These are phyloP conservation scores for Cardiocondyla obscurior DNA, from an alignment of 1,140 invertebrate genomes.

Conservation along the genomic window DNA sequence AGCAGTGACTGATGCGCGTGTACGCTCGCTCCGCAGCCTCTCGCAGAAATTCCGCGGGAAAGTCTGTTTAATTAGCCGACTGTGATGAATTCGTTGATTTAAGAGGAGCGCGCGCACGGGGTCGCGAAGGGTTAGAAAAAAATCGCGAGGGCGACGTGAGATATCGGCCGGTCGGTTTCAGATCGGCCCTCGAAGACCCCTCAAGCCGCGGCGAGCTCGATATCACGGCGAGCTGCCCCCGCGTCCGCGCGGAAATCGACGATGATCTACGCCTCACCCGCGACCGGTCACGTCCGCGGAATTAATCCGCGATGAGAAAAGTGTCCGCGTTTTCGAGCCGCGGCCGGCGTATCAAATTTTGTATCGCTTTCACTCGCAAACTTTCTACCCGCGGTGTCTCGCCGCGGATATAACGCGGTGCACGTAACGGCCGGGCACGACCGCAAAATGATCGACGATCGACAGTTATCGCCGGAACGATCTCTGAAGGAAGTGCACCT, in stretches of 20 bases:
- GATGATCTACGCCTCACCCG: neutral
- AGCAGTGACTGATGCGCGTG: constrained; percentile 31
- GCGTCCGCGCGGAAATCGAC: constrained; percentile 2
- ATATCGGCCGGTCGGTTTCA: constrained; percentile 5
- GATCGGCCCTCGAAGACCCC: neutral
- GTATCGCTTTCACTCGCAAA: constrained; percentile 64
- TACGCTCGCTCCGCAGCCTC: neutral
- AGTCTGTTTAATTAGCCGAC: constrained; percentile 33
- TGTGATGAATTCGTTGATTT: constrained; percentile 44
- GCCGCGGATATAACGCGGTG: constrained; percentile 23
- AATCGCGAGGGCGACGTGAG: constrained; percentile 1
- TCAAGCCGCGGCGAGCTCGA: neutral
- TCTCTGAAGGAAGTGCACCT: constrained; percentile 66
- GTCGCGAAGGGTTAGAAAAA: neutral
- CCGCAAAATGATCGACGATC: constrained; percentile 61
- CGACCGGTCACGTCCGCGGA: constrained; percentile 24
- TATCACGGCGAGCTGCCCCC: neutral
- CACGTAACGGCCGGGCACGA: constrained; percentile 41
- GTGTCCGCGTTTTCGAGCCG: neutral
- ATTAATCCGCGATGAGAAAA: constrained; percentile 35
- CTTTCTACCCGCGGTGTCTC: constrained; percentile 64
- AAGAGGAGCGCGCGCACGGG: constrained; percentile 8
- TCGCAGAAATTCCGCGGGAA: constrained; percentile 19
- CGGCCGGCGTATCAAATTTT: constrained; percentile 55
- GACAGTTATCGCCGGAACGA: constrained; percentile 64